Percentiles rank a stretch among this genome's conserved stretches.
phyloP scores from a whole-genome alignment of 2,797 vertebrate genomes.

The Protosalanx chinensis region DNA sequence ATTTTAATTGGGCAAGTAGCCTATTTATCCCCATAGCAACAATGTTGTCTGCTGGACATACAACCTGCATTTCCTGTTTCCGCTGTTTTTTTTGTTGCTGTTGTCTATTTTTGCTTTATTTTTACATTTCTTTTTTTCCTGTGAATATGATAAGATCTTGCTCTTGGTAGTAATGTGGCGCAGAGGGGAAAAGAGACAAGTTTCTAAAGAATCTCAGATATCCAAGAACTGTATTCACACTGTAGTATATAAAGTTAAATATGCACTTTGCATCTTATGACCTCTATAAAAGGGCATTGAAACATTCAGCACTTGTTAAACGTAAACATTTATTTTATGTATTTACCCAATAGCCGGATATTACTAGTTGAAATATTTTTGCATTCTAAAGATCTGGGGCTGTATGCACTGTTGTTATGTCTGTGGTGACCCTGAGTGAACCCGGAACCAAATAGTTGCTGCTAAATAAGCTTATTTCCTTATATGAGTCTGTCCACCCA shows the following conservation, averaged over 20 bases:
- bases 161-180: constrained; percentile 23
- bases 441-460: constrained; percentile 76
- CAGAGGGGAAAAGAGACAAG: constrained; percentile 38
- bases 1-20: constrained; percentile 62
- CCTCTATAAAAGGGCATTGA: constrained; percentile 82
- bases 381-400: constrained; percentile 60
- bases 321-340: constrained; percentile 58
- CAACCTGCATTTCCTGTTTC: constrained; percentile 50
- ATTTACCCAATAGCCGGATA: constrained; percentile 56
- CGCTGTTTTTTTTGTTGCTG: constrained; percentile 40
- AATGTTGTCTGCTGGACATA: constrained; percentile 47
- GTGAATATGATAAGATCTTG: constrained; percentile 21
- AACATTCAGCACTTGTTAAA: constrained; percentile 71
- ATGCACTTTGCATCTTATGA: constrained; percentile 79
- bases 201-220: constrained; percentile 57
- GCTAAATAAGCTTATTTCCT: constrained; percentile 70
- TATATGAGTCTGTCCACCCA: constrained; percentile 60
- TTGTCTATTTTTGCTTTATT: constrained; percentile 25
- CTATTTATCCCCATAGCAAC: constrained; percentile 48
- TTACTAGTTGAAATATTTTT: constrained; percentile 51
- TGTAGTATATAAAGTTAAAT: constrained; percentile 70
- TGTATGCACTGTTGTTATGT: constrained; percentile 62
- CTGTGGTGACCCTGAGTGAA: constrained; percentile 70
- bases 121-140: constrained; percentile 19
- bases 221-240: constrained; percentile 65